A percentile compares a stretch with the other conserved stretches of the same genome.
These are phyloP conservation scores for Tyrannus savana DNA, from an alignment of 2,113 vertebrate species.

Conservation along the genomic window DNA sequence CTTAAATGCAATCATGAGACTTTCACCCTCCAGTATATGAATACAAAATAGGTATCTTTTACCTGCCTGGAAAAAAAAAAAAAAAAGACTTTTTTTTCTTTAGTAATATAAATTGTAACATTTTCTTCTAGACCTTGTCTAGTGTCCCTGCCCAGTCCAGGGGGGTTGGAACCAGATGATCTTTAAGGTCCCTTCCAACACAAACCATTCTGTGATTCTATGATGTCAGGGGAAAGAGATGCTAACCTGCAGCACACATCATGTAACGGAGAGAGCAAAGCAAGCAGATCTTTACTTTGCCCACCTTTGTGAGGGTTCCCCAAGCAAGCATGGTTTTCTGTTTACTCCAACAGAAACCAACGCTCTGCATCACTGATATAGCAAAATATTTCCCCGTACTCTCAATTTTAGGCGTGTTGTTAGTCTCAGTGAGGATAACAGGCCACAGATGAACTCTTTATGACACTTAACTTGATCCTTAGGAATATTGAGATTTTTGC, in stretches of 20 bases:
- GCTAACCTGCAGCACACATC: not conserved
- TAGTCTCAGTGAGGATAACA: not conserved
- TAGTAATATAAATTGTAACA: not conserved
- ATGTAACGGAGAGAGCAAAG: fast-evolving
- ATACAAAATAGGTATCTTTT: not conserved
- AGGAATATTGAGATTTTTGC: not conserved
- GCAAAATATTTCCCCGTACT: not conserved
- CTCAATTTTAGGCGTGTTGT: not conserved
- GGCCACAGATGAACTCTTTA: not conserved
- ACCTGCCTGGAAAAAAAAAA: not conserved
- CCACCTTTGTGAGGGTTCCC: fast-evolving
- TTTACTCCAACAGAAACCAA: not conserved
- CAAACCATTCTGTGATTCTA: not conserved
- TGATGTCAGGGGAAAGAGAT: not conserved
- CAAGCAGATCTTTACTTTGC: not conserved
- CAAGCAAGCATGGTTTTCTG: fast-evolving
- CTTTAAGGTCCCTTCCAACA: not conserved
- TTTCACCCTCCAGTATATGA: not conserved
- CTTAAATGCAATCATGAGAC: not conserved
- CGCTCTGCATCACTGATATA: not conserved
- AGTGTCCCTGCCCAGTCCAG: not conserved
- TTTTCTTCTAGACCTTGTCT: not conserved
- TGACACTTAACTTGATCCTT: not conserved
- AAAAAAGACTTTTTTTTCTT: not conserved
- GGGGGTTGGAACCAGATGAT: not conserved